Base-by-base conservation (phyloP, 1,140 invertebrate species). In the Plectrocnemia conspersa region DNA sequence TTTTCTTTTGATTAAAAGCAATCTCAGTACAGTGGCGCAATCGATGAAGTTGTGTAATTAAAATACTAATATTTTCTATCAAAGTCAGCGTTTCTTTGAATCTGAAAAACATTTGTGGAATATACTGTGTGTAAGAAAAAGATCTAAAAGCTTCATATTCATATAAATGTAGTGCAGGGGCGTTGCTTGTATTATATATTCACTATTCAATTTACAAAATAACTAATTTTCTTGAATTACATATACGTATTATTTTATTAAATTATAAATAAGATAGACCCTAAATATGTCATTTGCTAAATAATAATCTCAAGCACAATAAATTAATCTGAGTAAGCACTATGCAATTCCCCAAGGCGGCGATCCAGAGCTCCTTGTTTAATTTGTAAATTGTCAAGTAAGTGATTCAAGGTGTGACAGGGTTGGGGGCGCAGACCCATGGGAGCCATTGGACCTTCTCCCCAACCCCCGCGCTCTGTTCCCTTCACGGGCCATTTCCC, bases 351-450 rank as follows among this genome's bases (percentile, higher is more conserved):
- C 35, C 38, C n/a, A 13, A 13, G 25, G 19, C 11, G 33, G 2
- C 32, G 19, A 38, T 5, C 23, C 15, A 38, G 25, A 47, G 24
- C 11, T 29, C 58, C 49, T 35, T 53, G 46, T 61, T 61, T 61
- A 61, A 61, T 61, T 61, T 61, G 58, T 61, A 61, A 61, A 61
- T 61, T 61, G 54, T 61, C 58, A 48, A 54, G 54, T 56, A 61
- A 61, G 58, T 61, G 58, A 61, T 61, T 61, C 54, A 48, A 56
- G 58, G 58, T 56, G 58, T 61, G 58, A 56, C 50, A 42, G 52
- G 32, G 45, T 13, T 9, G 21, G 29, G 54, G 24, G 23, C 27
- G 23, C n/a, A 25, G 56, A 18, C 38, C 24, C 27, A 16, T 22
- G 50, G 52, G 45, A 35, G 27, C 24, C 41, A 32, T 50, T 44